Evolutionary conservation across 2,888 invertebrate genomes (phyloP).

Genomic region (Diaperis boleti): DNA sequence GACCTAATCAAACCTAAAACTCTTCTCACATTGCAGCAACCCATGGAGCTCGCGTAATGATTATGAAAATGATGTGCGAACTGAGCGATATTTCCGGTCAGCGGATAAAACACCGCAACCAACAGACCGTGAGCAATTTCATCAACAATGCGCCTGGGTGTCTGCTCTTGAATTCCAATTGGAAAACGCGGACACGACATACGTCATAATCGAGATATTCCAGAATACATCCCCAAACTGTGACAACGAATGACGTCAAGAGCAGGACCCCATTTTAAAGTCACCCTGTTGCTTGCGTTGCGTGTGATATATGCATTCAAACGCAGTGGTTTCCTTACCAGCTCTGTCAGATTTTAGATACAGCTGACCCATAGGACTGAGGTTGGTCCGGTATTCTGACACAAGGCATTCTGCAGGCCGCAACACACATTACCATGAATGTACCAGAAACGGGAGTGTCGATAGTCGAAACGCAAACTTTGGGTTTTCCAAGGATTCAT

Average conservation of each 20-base stretch:
- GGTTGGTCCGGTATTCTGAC: conserved; percentile 82
- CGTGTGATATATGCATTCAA: conserved; percentile 32
- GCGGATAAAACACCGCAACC: conserved; percentile 48
- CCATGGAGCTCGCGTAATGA: neutral
- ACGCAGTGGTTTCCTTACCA: conserved; percentile 76
- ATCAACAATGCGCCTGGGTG: conserved; percentile 4
- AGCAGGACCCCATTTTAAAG: too few species aligned
- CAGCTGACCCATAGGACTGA: conserved; percentile 84
- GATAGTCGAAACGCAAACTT: conserved; percentile 8
- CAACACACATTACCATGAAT: conserved; percentile 48
- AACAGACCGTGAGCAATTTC: conserved; percentile 42
- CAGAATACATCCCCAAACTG: too few species aligned
- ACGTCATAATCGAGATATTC: too few species aligned
- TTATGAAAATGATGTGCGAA: conserved; percentile 47
- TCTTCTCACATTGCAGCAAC: neutral
- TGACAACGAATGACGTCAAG: too few species aligned
- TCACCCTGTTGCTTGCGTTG: conserved; percentile 15
- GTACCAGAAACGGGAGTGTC: conserved; percentile 32
- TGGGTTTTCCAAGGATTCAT: too few species aligned
- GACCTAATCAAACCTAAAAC: too few species aligned
- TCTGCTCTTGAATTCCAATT: too few species aligned
- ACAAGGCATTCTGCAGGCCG: conserved; percentile 68
- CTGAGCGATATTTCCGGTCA: conserved; percentile 46
- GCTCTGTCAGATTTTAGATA: conserved; percentile 87
- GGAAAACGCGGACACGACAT: too few species aligned